phyloP scores from a whole-genome alignment of 2,797 vertebrate species.

The Chelon labrosus region DNA sequence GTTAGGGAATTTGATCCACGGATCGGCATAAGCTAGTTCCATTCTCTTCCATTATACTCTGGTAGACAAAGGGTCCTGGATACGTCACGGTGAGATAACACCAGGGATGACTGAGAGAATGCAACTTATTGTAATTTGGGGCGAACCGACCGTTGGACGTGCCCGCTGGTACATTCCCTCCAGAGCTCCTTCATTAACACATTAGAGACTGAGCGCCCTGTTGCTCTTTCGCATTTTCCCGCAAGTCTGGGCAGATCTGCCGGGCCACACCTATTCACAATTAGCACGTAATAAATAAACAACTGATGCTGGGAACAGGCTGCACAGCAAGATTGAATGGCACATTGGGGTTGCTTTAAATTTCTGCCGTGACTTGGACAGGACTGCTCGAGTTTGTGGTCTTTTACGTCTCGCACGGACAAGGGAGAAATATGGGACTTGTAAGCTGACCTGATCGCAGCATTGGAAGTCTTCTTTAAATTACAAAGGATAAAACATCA shows the following conservation, averaged over 20 bases:
- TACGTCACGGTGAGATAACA: not conserved
- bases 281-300: slow-evolving; percentile 1
- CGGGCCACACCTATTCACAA: slow-evolving; percentile 6
- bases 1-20: no score
- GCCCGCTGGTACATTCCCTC: slow-evolving; percentile 5
- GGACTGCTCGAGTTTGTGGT: not conserved
- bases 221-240: slow-evolving; percentile 21
- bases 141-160: not conserved
- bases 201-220: slow-evolving; percentile 17
- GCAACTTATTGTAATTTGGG: not conserved
- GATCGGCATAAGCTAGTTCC: no score
- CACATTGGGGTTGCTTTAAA: not conserved
- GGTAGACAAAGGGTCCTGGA: no score
- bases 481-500: not conserved
- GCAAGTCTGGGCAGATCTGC: slow-evolving; percentile 20
- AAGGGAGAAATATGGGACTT: not conserved
- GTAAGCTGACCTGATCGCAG: no score
- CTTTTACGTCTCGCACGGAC: not conserved
- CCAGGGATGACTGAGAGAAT: not conserved
- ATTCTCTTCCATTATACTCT: no score
- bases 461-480: not conserved
- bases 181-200: slow-evolving; percentile 21
- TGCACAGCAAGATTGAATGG: not conserved
- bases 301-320: not conserved
- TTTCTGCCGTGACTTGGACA: slow-evolving; percentile 1